These are phyloP conservation scores for Helicoverpa armigera DNA, from an alignment of 1,140 invertebrate genomes.

Conservation along the genomic window DNA sequence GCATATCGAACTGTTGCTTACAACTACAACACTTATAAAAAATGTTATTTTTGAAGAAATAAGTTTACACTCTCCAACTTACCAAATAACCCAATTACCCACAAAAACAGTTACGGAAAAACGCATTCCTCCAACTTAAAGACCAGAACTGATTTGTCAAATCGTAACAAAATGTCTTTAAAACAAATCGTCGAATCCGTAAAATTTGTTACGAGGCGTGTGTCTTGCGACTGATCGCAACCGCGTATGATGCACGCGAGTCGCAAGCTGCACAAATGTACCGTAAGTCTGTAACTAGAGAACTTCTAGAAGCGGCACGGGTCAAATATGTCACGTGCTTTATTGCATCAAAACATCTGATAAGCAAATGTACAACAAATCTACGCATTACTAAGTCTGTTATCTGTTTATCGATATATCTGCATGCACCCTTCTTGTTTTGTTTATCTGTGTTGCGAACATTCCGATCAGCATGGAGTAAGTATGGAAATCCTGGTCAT, in stretches of 20 bases:
- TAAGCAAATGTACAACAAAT: slow-evolving; percentile 38
- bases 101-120: background rate
- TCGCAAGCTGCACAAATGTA: slow-evolving; percentile 58
- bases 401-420: slow-evolving; percentile 1
- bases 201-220: slow-evolving; percentile 47
- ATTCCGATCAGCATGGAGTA: background rate
- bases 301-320: slow-evolving; percentile 53
- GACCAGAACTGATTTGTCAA: slow-evolving; percentile 9
- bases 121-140: background rate
- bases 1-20: too few relatives aligned
- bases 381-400: slow-evolving; percentile 2
- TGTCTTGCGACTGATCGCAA: slow-evolving; percentile 19
- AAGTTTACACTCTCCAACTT: background rate
- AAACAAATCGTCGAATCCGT: slow-evolving; percentile 42
- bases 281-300: slow-evolving; percentile 60
- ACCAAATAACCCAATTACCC: background rate
- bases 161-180: slow-evolving; percentile 24
- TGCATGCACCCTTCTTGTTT: slow-evolving; percentile 20
- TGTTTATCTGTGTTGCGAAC: background rate
- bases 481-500: slow-evolving; percentile 7
- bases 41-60: too few relatives aligned
- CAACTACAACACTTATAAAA: too few relatives aligned
- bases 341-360: slow-evolving; percentile 39
- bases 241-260: slow-evolving; percentile 23
- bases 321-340: slow-evolving; percentile 49